phyloP scores from a whole-genome alignment of 2,113 vertebrate genomes.

The Dasyprocta punctata region DNA sequence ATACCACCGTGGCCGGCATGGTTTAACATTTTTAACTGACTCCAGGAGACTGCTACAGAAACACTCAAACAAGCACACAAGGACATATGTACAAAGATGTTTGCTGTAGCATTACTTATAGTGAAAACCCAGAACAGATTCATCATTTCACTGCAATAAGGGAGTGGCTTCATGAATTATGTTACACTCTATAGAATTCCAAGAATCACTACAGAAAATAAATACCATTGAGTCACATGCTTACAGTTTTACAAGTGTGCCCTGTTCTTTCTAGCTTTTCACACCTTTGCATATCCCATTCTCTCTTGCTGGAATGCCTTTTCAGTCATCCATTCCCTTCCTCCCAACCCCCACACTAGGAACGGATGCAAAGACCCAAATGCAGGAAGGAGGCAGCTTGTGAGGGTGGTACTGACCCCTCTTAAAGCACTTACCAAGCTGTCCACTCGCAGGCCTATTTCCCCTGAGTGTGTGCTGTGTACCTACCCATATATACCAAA shows the following conservation, averaged over 20 bases:
- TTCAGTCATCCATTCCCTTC: neutral
- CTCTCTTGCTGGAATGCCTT: neutral
- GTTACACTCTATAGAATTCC: neutral
- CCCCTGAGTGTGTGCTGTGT: neutral
- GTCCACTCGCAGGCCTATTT: neutral
- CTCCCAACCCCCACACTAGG: neutral
- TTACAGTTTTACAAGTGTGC: neutral
- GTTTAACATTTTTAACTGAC: neutral
- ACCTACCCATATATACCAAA: neutral
- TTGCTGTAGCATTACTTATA: neutral
- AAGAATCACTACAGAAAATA: neutral
- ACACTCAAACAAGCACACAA: neutral
- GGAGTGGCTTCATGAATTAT: neutral
- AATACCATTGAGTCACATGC: neutral
- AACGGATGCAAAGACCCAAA: neutral
- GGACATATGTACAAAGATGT: neutral
- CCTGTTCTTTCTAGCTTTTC: neutral
- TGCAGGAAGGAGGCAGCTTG: neutral
- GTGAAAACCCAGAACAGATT: neutral
- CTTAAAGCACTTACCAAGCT: neutral
- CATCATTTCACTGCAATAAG: neutral
- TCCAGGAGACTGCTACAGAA: neutral
- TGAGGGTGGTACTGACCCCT: neutral
- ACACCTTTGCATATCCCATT: neutral
- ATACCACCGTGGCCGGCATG: neutral